Evolutionary conservation across 2,888 invertebrate genomes (phyloP).

Genomic region (Noctua fimbriata): DNA sequence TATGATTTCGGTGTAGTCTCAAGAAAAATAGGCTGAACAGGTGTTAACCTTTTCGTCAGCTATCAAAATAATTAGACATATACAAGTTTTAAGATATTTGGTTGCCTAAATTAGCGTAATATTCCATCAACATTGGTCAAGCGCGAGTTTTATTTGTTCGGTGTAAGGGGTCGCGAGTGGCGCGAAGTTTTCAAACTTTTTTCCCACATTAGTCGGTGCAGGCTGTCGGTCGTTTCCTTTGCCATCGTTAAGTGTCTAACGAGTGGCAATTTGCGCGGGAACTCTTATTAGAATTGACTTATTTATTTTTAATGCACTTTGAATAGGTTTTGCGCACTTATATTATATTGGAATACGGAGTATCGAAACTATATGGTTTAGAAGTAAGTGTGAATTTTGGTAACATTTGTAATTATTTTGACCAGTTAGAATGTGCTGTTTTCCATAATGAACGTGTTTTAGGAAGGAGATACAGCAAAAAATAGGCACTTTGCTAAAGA

Average conservation of each 20-base stretch:
- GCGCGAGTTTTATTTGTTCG: conserved; percentile 37
- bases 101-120: conserved; percentile 3
- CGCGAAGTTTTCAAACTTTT: conserved; percentile 68
- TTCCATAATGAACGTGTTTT: background rate
- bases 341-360: background rate
- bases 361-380: background rate
- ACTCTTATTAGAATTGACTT: conserved; percentile 69
- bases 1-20: background rate
- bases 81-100: background rate
- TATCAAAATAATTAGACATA: conserved; percentile 5
- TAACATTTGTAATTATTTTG: background rate
- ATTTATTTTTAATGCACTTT: conserved; percentile 43
- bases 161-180: conserved; percentile 24
- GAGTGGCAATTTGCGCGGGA: conserved; percentile 72
- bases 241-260: conserved; percentile 73
- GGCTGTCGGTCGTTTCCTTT: conserved; percentile 72
- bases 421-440: background rate
- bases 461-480: too few relatives aligned
- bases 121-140: conserved; percentile 1
- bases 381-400: background rate
- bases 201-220: conserved; percentile 72
- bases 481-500: background rate
- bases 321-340: conserved; percentile 2
- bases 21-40: conserved; percentile 15
- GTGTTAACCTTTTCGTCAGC: conserved; percentile 5